These are phyloP conservation scores for Ferrisia virgata DNA, from an alignment of 2,888 invertebrate genomes.

Conservation along the genomic window DNA sequence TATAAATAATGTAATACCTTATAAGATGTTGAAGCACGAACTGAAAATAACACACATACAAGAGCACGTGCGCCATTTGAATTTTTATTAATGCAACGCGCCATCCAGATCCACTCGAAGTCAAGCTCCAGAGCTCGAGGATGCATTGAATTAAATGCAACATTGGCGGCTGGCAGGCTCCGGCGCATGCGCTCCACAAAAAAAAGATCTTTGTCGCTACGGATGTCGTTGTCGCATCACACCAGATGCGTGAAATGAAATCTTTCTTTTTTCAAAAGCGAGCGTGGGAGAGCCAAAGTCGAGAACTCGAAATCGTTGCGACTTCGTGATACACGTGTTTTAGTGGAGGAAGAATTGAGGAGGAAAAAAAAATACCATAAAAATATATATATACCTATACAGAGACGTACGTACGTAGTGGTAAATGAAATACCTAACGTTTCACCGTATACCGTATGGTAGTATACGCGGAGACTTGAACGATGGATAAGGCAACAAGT, in stretches of 20 bases:
- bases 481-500: slow-evolving; percentile 22
- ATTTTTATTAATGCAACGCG: slow-evolving; percentile 40
- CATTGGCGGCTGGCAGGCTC: too few relatives aligned
- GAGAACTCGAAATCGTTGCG: background rate
- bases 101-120: background rate
- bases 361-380: background rate
- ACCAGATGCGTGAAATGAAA: background rate
- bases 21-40: slow-evolving; percentile 41
- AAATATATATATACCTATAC: background rate
- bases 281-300: background rate
- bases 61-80: slow-evolving; percentile 42
- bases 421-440: background rate
- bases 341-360: background rate
- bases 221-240: background rate
- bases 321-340: background rate
- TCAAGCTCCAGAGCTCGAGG: background rate
- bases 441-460: too few relatives aligned
- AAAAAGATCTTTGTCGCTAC: too few relatives aligned
- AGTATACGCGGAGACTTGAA: slow-evolving; percentile 40
- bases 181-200: background rate
- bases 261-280: background rate
- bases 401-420: too few relatives aligned
- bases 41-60: background rate
- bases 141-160: slow-evolving; percentile 36
- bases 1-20: slow-evolving; percentile 16